Evolutionary conservation across 2,888 invertebrate species (phyloP), one percentile per base, ranked within the genome.

Genomic region (Mayetiola destructor): DNA sequence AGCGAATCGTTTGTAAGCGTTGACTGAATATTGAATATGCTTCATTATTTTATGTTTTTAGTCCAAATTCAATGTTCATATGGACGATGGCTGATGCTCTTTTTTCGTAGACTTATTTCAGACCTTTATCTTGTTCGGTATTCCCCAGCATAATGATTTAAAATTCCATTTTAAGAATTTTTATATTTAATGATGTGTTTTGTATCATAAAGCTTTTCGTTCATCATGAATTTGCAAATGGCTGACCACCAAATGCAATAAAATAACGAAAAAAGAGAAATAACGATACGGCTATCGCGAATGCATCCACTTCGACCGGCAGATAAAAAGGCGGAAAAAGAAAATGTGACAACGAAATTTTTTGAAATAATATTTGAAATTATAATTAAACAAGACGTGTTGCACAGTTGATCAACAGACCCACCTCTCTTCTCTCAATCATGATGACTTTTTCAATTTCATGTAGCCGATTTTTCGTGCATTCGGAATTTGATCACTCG

Each of bases 151-250:
- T 68, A 68, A 68, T 68, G 66, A 68, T 72, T 72, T 71, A 70
- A 72, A 72, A 72, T 72, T 72, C 71, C 71, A 71, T 72, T 72
- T 72, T 69, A 70, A 72, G 70, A 71, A 72, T 72, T 72, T 53
- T 71, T 70, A 70, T 71, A 71, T 69, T 70, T 72, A 72, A 72
- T 72, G 71, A 72, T 70, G 71, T 72, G 71, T 72, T 70, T 71
- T 69, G 66, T 67, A 42, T 58, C 30, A 55, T 55, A 55, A 21
- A 53, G 30, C 53, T 30, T 48, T 48, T 48, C 48, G 48, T 27
- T 48, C 48, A 40, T 37, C 48, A 27, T 48, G 48, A 48, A 16
- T 48, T 48, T 48, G 48, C 23, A 48, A 48, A 48, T 48, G 48
- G 48, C 48, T 48, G 48, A 23, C 48, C n/a, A n/a, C 27, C 27